phyloP scores from a whole-genome alignment of 2,113 vertebrate genomes.

The Shinisaurus crocodilurus region DNA sequence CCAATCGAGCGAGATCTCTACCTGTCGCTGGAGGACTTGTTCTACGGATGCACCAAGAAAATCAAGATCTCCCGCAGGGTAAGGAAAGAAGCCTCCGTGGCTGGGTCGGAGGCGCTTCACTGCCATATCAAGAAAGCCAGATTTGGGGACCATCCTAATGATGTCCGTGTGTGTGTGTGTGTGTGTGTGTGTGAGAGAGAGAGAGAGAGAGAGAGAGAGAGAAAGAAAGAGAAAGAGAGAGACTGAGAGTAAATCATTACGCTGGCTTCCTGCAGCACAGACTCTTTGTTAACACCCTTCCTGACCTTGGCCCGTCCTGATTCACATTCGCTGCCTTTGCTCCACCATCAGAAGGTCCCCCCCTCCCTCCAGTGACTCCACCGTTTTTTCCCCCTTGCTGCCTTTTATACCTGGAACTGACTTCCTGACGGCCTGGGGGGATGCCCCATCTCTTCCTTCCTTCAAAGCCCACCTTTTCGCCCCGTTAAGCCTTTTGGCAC shows the following conservation, averaged over 20 bases:
- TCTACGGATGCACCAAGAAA: slow-evolving; percentile 93
- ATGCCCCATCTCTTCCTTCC: background rate
- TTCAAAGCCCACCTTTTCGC: background rate
- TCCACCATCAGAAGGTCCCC: background rate
- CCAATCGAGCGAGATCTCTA: slow-evolving; percentile 88
- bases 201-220: too few species aligned
- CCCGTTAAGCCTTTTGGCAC: background rate
- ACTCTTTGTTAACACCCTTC: background rate
- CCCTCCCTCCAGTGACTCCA: background rate
- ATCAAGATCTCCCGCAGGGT: slow-evolving; percentile 96
- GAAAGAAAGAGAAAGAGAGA: too few species aligned
- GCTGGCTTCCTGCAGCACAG: background rate
- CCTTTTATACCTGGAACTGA: background rate
- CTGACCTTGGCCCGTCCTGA: background rate
- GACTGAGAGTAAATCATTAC: too few species aligned
- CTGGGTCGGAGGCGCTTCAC: accelerated
- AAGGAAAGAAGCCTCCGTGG: background rate
- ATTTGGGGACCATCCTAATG: background rate
- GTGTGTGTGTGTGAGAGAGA: too few species aligned
- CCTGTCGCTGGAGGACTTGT: slow-evolving; percentile 91
- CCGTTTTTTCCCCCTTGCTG: background rate
- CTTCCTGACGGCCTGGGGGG: too few species aligned
- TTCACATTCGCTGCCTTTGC: background rate
- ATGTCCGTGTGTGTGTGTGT: too few species aligned
- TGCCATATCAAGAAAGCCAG: background rate